Base-by-base conservation (phyloP, 1,140 invertebrate genomes). In the Macrosteles quadrilineatus region DNA sequence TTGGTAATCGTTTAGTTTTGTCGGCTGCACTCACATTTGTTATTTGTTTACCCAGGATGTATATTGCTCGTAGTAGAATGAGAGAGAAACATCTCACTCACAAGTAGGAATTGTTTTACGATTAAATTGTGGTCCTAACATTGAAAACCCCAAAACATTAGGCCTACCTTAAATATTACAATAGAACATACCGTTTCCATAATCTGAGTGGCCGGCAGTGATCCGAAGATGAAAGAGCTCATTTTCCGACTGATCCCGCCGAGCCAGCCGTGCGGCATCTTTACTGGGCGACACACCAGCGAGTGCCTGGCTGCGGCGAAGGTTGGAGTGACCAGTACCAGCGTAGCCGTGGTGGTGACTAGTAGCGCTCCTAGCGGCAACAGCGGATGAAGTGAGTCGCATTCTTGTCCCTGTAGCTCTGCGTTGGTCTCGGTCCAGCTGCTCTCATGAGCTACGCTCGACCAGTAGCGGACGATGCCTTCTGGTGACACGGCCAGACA, bases 401-500 rank as follows among this genome's bases (percentile, higher is more conserved):
- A 96, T 63, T 75, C 74, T 53, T 75, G 70, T 69, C 81, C 82
- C 4, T 92, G 89, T 19, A 98, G 80, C 75, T 97, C 94, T 2
- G 92, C 90, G 73, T 86, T 91, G 27, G 91, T 87, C 81, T 97
- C 95, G 14, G 90, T 85, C n/a, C 90, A 95, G 9, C 89, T 88
- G 2, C 90, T 89, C 77, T 96, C 94, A 76, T 97, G 94, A 0
- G 92, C 90, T 45, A 98, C 89, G 30, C 90, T 94, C 0, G 92
- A 85, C 96, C 96, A 98, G 79, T 93, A 98, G 17, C 95, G 85
- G 1, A 95, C 88, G 36, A 90, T 84, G n/a, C 95, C 96, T 79
- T 97, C 95, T 27, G 96, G 95, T 12, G 95, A 97, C 0, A 96
- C 93, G 43, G 95, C 95, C 73, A 98, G 89, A 76, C 94, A 96